Evolutionary conservation across 2,797 vertebrate species (phyloP), one percentile per base, ranked within the genome.

Genomic region (Pangasius macronema): DNA sequence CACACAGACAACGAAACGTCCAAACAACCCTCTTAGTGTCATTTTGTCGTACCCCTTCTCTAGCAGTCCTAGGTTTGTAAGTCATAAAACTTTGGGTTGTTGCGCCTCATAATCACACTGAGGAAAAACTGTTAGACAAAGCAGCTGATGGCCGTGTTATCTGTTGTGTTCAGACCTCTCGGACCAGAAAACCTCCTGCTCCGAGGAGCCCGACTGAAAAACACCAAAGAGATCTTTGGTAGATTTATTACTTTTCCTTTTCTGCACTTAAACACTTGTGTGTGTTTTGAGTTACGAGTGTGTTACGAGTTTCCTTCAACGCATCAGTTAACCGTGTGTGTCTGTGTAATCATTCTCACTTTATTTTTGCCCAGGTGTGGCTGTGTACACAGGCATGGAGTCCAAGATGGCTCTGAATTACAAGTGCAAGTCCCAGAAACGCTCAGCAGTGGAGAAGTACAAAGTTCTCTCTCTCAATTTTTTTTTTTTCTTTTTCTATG

Each of bases 351-450:
- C 53, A 33, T 49, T 65, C n/a, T n/a, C 5, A 46, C 49, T 68
- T 24, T 30, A 11, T 67, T 55, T 81, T 7, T 7, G 91, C 93
- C 33, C 93, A 99, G 99, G 97, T 94, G 98, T 99, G 92, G 99
- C 99, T 3, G 95, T 99, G 86, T 99, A 99, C 92, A 99, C 99
- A 0, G 99, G 99, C 90, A 99, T 99, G 99, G 99, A 99, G 94
- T 97, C 99, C 89, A 99, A 99, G 94, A 99, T 99, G 98, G 98
- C 98, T 76, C 96, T 99, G 91, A 99, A 99, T 96, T 99, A 99
- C 87, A 99, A 99, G 93, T 98, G 98, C 96, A 99, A 99, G 94
- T 99, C 99, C 87, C 98, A 99, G 95, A 99, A 99, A 93, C 97
- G 99, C 90, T 99, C 99, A 86, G 98, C 97, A 76, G 98, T 99